A percentile compares a stretch with the other conserved stretches of the same genome.
phyloP scores from a whole-genome alignment of 2,113 vertebrate genomes.

The Oceanites oceanicus region DNA sequence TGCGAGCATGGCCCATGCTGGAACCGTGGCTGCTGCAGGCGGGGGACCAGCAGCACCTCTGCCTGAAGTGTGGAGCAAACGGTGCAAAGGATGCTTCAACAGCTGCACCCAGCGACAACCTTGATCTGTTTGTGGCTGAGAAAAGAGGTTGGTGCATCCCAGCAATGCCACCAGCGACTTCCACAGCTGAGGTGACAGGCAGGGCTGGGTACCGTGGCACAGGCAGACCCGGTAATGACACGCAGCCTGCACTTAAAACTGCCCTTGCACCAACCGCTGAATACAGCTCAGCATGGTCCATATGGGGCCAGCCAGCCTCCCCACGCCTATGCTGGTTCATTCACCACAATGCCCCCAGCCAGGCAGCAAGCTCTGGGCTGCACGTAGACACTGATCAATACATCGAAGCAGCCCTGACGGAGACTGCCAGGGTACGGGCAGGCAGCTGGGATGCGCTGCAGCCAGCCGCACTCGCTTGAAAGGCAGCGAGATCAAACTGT shows the following conservation, averaged over 20 bases:
- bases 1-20: fast-evolving
- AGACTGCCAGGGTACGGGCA: not conserved
- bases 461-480: fast-evolving
- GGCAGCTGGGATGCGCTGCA: fast-evolving
- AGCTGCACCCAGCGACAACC: not conserved
- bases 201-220: not conserved
- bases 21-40: fast-evolving
- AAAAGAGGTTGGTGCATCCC: not conserved
- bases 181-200: fast-evolving
- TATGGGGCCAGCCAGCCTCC: not conserved
- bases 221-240: fast-evolving
- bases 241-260: not conserved
- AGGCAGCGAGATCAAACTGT: not conserved
- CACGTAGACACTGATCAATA: not conserved
- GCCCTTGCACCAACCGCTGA: not conserved
- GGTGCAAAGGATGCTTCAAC: not conserved
- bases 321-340: fast-evolving
- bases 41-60: fast-evolving
- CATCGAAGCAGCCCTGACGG: not conserved
- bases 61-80: not conserved
- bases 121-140: not conserved
- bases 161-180: not conserved
- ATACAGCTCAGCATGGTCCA: fast-evolving
- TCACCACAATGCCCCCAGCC: fast-evolving
- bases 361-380: not conserved